Percentiles rank a stretch among this genome's conserved stretches.
Evolutionary conservation across 1,140 invertebrate genomes (phyloP).

Genomic region (Drosophila malerkotliana): DNA sequence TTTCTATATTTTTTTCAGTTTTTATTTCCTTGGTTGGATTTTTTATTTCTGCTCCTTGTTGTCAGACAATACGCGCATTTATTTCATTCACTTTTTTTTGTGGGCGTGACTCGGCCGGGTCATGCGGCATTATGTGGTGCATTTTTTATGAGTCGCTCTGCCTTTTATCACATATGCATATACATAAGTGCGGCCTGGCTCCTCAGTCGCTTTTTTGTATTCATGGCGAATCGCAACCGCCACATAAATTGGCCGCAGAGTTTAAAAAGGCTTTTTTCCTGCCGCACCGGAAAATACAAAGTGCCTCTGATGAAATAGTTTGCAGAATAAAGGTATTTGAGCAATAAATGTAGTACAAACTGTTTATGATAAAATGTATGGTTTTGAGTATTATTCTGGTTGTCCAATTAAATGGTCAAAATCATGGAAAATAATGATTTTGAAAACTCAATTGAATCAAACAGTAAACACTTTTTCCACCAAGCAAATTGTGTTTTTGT

Average conservation of each 20-base stretch:
- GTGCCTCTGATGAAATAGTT: constrained; percentile 34
- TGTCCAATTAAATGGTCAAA: not conserved
- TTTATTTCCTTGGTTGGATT: constrained; percentile 46
- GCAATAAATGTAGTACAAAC: not conserved
- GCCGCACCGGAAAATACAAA: constrained; percentile 34
- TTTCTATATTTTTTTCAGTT: constrained; percentile 47
- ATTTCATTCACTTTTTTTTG: constrained; percentile 63
- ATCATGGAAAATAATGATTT: not conserved
- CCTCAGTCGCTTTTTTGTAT: constrained; percentile 36
- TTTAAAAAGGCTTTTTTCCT: constrained; percentile 39
- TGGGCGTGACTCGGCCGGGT: constrained; percentile 65
- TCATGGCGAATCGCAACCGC: constrained; percentile 46
- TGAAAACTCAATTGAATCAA: not conserved
- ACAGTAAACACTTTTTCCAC: not conserved
- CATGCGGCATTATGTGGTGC: constrained; percentile 76
- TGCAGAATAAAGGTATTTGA: constrained; percentile 11
- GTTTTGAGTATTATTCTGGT: not conserved
- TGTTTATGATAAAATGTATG: not conserved
- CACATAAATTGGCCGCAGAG: constrained; percentile 68
- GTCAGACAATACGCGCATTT: constrained; percentile 76
- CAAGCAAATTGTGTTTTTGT: constrained; percentile 26
- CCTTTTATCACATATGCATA: constrained; percentile 77
- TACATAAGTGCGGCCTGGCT: constrained; percentile 35
- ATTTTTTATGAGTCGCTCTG: constrained; percentile 74
- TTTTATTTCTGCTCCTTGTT: constrained; percentile 48